A percentile compares a stretch with the other conserved stretches of the same genome.
phyloP scores from a whole-genome alignment of 2,797 vertebrate genomes.

The Perodicticus potto region DNA sequence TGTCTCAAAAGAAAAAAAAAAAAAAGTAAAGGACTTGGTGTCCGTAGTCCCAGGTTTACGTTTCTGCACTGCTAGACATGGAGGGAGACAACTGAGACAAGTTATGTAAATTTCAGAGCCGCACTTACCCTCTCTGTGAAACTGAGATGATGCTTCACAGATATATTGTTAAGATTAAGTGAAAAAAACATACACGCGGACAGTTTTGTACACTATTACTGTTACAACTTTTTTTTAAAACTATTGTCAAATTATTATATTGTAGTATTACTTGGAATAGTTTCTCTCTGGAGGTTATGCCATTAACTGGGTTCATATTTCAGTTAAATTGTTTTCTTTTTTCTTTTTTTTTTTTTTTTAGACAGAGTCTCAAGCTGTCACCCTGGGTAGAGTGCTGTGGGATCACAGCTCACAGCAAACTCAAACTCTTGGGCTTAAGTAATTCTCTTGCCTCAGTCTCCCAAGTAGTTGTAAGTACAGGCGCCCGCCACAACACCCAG shows the following conservation, averaged over 20 bases:
- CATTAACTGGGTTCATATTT: conserved; percentile 36
- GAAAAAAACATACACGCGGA: background rate
- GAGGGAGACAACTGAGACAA: background rate
- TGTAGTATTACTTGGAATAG: conserved; percentile 34
- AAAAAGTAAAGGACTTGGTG: background rate
- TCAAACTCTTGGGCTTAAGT: too few species aligned
- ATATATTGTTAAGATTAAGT: background rate
- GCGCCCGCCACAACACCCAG: too few species aligned
- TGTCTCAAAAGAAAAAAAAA: too few species aligned
- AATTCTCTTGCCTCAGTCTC: too few species aligned
- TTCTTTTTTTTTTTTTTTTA: background rate
- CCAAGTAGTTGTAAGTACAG: too few species aligned
- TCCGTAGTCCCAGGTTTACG: background rate
- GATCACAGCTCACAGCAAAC: too few species aligned
- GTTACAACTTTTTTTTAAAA: background rate
- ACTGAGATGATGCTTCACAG: background rate
- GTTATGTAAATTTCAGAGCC: conserved; percentile 20
- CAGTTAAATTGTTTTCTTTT: background rate
- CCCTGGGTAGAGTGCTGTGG: too few species aligned
- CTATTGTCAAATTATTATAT: background rate
- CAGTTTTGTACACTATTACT: background rate
- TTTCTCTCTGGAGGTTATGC: background rate
- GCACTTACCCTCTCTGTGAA: conserved; percentile 9
- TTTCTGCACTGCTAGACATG: background rate
- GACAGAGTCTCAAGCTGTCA: too few species aligned